Evolutionary conservation across 2,888 invertebrate species (phyloP).

Genomic region (Drosophila emarginata): DNA sequence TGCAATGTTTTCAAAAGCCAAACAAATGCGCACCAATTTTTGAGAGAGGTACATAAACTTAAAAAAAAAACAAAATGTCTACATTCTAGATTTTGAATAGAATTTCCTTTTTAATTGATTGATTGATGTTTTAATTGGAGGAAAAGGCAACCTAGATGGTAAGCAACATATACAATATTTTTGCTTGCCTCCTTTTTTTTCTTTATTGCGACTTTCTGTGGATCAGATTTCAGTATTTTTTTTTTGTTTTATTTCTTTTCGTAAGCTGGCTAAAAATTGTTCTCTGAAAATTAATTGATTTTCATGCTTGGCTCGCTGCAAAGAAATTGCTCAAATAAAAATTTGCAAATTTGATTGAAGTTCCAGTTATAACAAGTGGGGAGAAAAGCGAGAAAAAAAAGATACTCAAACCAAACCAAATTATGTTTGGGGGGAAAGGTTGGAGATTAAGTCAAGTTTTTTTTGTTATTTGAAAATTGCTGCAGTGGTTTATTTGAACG

Average conservation of each 20-base stretch:
- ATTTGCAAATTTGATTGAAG: conserved; percentile 76
- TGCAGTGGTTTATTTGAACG: conserved; percentile 41
- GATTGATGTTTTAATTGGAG: conserved; percentile 80
- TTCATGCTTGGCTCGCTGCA: conserved; percentile 72
- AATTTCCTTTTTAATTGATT: conserved; percentile 77
- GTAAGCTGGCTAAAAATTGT: conserved; percentile 66
- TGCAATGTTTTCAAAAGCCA: conserved; percentile 36
- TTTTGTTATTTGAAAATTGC: conserved; percentile 17
- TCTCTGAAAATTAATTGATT: conserved; percentile 76
- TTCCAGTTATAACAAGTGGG: conserved; percentile 53
- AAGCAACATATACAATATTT: conserved; percentile 39
- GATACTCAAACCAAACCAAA: not conserved
- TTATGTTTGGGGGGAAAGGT: conserved; percentile 6
- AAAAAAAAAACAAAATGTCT: conserved; percentile 11
- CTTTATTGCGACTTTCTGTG: conserved; percentile 27
- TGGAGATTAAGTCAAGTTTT: conserved; percentile 35
- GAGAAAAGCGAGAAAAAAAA: conserved; percentile 49
- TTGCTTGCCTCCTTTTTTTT: conserved; percentile 20
- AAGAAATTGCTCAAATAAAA: conserved; percentile 76
- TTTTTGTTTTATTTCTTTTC: conserved; percentile 29
- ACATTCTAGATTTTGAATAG: conserved; percentile 59
- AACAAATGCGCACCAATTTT: conserved; percentile 60
- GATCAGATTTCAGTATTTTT: conserved; percentile 35
- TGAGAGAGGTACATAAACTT: conserved; percentile 19
- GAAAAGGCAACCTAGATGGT: conserved; percentile 66